phyloP scores from a whole-genome alignment of 2,113 vertebrate genomes.

The Lasiurus cinereus region DNA sequence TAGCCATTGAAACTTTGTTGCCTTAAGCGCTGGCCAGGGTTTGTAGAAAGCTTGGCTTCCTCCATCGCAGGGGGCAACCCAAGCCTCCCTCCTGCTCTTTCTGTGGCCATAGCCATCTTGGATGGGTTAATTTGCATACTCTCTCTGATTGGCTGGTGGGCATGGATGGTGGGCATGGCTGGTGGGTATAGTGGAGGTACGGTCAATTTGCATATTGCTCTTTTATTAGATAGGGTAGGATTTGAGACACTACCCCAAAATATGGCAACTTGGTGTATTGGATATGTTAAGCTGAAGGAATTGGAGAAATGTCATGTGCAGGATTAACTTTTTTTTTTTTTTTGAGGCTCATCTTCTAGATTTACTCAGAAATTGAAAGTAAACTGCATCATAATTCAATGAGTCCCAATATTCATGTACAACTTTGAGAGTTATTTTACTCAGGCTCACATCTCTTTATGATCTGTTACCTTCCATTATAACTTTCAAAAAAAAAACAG shows the following conservation, averaged over 20 bases:
- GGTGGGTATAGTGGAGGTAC: too few relatives aligned
- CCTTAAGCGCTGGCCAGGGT: too few relatives aligned
- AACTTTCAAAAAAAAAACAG: constrained; percentile 34
- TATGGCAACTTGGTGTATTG: not conserved
- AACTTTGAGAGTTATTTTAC: constrained; percentile 20
- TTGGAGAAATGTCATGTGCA: not conserved
- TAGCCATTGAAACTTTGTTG: too few relatives aligned
- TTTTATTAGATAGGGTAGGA: not conserved
- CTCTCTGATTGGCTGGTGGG: too few relatives aligned
- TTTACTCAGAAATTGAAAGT: constrained; percentile 51
- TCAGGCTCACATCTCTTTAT: not conserved
- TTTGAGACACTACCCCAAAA: not conserved
- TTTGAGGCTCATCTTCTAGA: not conserved
- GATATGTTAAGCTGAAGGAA: not conserved
- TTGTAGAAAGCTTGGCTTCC: too few relatives aligned
- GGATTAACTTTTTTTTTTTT: not conserved
- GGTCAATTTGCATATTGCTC: too few relatives aligned
- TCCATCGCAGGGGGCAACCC: too few relatives aligned
- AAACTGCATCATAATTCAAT: not conserved
- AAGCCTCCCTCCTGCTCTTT: too few relatives aligned
- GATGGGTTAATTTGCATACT: too few relatives aligned
- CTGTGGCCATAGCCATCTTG: too few relatives aligned
- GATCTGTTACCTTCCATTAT: not conserved
- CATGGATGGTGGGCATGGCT: too few relatives aligned
- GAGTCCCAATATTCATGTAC: not conserved